Base-by-base conservation (phyloP, 2,888 invertebrate genomes). In the Antheraea yamamai region DNA sequence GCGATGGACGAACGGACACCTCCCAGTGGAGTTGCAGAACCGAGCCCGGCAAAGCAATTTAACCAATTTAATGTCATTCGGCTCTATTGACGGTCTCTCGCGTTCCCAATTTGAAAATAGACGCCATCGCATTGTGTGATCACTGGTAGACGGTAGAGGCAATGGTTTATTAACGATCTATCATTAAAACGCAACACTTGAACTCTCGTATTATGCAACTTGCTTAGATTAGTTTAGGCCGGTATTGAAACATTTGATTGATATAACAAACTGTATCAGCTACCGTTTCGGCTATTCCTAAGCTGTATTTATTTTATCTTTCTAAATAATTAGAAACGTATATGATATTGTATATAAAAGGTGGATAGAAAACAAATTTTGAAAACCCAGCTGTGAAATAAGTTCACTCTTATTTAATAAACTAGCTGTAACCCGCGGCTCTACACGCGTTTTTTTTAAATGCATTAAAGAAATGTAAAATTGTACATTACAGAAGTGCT, bases 41-140 rank as follows among this genome's bases (percentile, higher is more conserved):
- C 88, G 88, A 89, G 87, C 90, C 88, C 89, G 87, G 89, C 89
- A 86, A 90, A 93, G 91, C 92, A 93, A 93, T 94, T 93, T 91
- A 92, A 91, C 93, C 94, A 94, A 94, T 94, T 94, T 93, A 92
- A 92, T 93, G 90, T 93, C 91, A 91, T 93, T 91, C 92, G 88
- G 84, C 85, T 89, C 93, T 89, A 93, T 93, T 93, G 92, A 93
- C 89, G 89, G 88, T 84, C 89, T 90, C 89, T 87, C 90, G 89
- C 89, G 92, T 78, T 91, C 93, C 91, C 91, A 90, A 94, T 93
- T 92, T 88, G 90, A 93, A 94, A 92, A 94, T 93, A 91, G 90
- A 91, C 85, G 85, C 89, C 84, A 89, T 92, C 92, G 91, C 92
- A 86, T 86, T 88, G 83, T 75, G 51, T 72, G 66, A 64, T 74